Evolutionary conservation across 2,113 vertebrate species (phyloP), one percentile per base, ranked within the genome.

Genomic region (Toxostoma redivivum): DNA sequence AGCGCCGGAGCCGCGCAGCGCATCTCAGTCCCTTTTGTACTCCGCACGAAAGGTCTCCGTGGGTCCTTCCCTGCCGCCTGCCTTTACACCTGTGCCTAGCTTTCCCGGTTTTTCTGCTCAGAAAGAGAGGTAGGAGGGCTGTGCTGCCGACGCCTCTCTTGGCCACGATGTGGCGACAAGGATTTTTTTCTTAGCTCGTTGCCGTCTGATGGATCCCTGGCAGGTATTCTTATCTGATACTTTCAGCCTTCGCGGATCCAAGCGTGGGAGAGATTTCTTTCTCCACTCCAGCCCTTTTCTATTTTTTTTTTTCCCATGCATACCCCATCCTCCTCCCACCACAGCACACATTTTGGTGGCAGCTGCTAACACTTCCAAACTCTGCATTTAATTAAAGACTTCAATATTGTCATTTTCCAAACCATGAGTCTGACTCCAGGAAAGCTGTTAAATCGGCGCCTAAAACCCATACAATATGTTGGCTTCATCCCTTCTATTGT

Each of bases 371-470:
- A 25, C 31, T 87, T 85, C 76, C 72, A 54, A 48, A 11, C 20
- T 91, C 93, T 90, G 90, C 73, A 80, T 94, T 97, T 76, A 90
- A 96, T 95, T 96, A 93, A 17, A 48, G 48, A 56, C 48, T 88
- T 88, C 85, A 87, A 9, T 87, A 56, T 60, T 79, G 81, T 51
- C 72, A 56, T 90, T 91, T 85, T n/a, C n/a, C 45, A 56, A 72
- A 40, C 61, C 48, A 47, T 61, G 53, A 64, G 48, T 53, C 78
- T 95, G 78, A 57, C 87, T 90, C 56, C n/a, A 35, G 73, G 48
- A 93, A 85, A 84, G 48, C 90, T 79, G 78, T 85, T 87, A 89
- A 77, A 91, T 24, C 27, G 78, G 73, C 10, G n/a, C 73, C 90
- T 87, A 64, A 56, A 86, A 92, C 8, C 53, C 42, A 8, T 51